A percentile compares a stretch with the other conserved stretches of the same genome.
phyloP scores from a whole-genome alignment of 2,888 invertebrate genomes.

The Malthinus seriepunctatus region DNA sequence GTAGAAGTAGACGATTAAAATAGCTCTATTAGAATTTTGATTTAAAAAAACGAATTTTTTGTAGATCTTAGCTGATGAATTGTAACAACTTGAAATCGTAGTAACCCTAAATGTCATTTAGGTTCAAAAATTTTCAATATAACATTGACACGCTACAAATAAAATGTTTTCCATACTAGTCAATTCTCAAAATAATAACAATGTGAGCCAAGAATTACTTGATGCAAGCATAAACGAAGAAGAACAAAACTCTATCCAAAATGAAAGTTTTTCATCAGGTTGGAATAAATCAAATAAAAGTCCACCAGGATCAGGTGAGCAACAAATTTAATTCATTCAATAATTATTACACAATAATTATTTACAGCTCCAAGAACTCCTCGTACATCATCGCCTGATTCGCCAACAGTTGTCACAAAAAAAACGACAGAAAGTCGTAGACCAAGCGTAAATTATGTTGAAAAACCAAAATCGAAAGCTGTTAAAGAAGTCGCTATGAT shows the following conservation, averaged over 20 bases:
- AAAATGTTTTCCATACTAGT: slow-evolving; percentile 38
- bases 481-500: slow-evolving; percentile 90
- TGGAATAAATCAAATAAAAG: neutral
- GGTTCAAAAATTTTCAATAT: slow-evolving; percentile 31
- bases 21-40: too few relatives aligned
- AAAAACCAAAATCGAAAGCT: slow-evolving; percentile 43
- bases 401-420: neutral
- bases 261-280: neutral
- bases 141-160: slow-evolving; percentile 28
- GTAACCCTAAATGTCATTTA: slow-evolving; percentile 17
- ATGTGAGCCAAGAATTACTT: neutral
- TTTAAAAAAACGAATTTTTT: too few relatives aligned
- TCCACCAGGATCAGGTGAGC: neutral
- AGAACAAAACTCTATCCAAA: neutral
- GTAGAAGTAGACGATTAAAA: too few relatives aligned
- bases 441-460: neutral
- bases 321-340: neutral
- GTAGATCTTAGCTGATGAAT: too few relatives aligned
- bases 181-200: slow-evolving; percentile 25
- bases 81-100: neutral
- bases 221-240: neutral
- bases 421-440: neutral
- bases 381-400: neutral
- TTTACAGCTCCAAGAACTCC: slow-evolving; percentile 8
- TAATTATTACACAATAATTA: neutral